phyloP scores from a whole-genome alignment of 2,113 vertebrate species.

The Sturnira hondurensis region DNA sequence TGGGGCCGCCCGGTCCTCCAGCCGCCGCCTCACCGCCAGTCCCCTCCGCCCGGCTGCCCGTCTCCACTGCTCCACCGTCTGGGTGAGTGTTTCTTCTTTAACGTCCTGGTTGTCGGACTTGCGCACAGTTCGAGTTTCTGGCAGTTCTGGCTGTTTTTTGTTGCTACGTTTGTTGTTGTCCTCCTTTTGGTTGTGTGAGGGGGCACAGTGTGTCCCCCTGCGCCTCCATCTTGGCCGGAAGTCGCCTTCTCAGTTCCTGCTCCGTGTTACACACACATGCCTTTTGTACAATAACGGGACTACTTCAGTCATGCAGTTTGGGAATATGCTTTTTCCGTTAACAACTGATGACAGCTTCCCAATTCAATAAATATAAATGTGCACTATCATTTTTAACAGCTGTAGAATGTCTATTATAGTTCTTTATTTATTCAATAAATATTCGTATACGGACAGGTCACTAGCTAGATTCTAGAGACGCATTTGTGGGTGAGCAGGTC shows the following conservation, averaged over 20 bases:
- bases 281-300: not conserved
- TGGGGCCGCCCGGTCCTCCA: too few relatives aligned
- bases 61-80: too few relatives aligned
- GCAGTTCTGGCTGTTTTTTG: too few relatives aligned
- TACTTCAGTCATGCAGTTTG: not conserved
- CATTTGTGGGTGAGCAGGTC: not conserved
- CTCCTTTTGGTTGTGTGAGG: too few relatives aligned
- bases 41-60: too few relatives aligned
- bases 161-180: too few relatives aligned
- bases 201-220: too few relatives aligned
- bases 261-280: not conserved
- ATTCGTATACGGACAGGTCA: not conserved
- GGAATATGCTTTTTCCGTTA: not conserved
- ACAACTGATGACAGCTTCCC: not conserved
- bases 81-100: too few relatives aligned
- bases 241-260: not conserved
- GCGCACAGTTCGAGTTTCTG: too few relatives aligned
- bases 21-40: too few relatives aligned
- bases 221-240: too few relatives aligned
- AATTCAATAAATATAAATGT: not conserved
- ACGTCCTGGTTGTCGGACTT: too few relatives aligned
- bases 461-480: not conserved
- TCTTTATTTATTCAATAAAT: not conserved
- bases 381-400: not conserved
- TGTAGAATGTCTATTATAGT: not conserved